Base-by-base conservation (phyloP, 2,797 vertebrate genomes). In the Tolypeutes matacus region DNA sequence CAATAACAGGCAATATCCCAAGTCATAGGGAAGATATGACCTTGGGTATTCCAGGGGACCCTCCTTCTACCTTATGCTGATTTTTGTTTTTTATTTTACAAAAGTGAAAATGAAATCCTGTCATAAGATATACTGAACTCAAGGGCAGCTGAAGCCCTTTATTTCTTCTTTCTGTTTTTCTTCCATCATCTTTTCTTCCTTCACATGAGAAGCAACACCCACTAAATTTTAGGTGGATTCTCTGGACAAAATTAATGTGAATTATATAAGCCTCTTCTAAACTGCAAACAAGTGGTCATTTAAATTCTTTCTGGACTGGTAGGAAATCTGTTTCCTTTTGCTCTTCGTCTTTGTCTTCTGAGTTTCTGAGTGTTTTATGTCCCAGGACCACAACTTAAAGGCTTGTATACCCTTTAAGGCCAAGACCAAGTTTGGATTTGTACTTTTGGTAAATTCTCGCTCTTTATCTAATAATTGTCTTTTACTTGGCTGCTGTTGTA, bases 391-490 rank as follows among this genome's bases (percentile, higher is more conserved):
- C 39, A 39, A 39, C 39, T 4, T 39, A 39, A 64, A 3, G 17
- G 51, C 82, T 27, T 67, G 4, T 18, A 72, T 46, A 81, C 21
- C 3, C 8, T 46, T 77, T 31, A 91, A 86, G 62, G 39, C 20
- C 69, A 67, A 56, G 49, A 84, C 49, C 10, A 36, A 60, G 53
- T 56, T 21, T 67, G 39, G 34, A 49, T 73, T 65, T 39, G 0
- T 60, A 36, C 23, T 95, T 85, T 70, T n/a, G 51, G 86, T n/a
- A 58, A 82, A 65, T 53, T 7, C 27, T 87, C 88, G n/a, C n/a
- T 88, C 3, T 90, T 93, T 58, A 31, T 78, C 21, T 56, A 53
- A 58, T 70, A 27, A 46, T 13, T 6, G 5, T 69, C 51, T 80
- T 93, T 77, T 70, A 7, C 2, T n/a, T 65, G 15, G 8, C 27